These are phyloP conservation scores for Bettongia penicillata DNA, from an alignment of 2,113 vertebrate genomes.

Conservation along the genomic window DNA sequence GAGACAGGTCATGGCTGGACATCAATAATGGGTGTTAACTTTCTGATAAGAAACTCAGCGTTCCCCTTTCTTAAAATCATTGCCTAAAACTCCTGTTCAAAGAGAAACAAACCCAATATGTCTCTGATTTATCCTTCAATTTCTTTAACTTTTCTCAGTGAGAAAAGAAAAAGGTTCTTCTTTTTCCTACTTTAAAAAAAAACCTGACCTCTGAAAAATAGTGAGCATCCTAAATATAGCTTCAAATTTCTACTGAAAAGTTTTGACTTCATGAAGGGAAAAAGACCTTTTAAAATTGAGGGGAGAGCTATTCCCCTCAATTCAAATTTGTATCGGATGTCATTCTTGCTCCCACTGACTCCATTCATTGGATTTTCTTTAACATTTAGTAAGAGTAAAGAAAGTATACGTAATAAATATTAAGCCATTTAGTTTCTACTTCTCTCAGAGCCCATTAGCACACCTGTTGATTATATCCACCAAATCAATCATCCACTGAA, in stretches of 20 bases:
- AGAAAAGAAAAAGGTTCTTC: not conserved
- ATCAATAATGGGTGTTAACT: not conserved
- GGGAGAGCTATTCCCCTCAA: conserved; percentile 38
- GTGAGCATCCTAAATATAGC: conserved; percentile 1
- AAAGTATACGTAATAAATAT: conserved; percentile 54
- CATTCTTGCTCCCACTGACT: conserved; percentile 39
- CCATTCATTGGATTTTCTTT: conserved; percentile 60
- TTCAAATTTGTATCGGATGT: conserved; percentile 19
- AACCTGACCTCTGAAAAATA: conserved; percentile 28
- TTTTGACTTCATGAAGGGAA: conserved; percentile 40
- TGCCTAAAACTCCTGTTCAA: not conserved
- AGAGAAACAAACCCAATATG: not conserved
- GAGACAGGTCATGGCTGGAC: not conserved
- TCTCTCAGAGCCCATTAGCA: conserved; percentile 38
- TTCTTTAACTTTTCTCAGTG: conserved; percentile 12
- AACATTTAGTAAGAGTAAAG: conserved; percentile 56
- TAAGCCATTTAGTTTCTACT: conserved; percentile 46
- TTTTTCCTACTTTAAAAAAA: conserved; percentile 38
- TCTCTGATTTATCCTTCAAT: not conserved
- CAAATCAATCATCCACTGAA: conserved; percentile 67
- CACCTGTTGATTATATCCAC: conserved; percentile 66
- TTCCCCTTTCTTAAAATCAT: conserved; percentile 3
- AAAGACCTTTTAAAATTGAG: conserved; percentile 39
- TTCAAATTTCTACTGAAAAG: conserved; percentile 39
- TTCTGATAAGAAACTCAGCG: not conserved